Percentiles rank a stretch among this genome's conserved stretches.
phyloP scores from a whole-genome alignment of 2,113 vertebrate genomes.

The Ailuropoda melanoleuca region DNA sequence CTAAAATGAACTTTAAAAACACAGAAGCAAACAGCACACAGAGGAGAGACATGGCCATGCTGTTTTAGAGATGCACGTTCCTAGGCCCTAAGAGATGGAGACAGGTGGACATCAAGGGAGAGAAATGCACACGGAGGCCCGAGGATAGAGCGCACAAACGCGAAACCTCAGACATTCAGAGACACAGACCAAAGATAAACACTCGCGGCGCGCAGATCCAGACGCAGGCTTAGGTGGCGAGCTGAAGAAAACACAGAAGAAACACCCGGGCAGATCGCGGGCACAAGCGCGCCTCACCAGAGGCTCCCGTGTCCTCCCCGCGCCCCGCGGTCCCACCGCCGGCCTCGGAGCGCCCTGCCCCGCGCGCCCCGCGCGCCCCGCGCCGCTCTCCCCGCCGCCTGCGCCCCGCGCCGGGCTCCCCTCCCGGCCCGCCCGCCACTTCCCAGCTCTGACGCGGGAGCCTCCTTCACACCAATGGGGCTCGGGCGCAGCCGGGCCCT shows the following conservation, averaged over 20 bases:
- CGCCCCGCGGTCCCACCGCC: too few species aligned
- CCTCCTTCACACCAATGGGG: conserved; percentile 53
- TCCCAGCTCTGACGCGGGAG: conserved; percentile 49
- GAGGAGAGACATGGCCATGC: not conserved
- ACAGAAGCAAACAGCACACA: not conserved
- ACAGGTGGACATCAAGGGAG: not conserved
- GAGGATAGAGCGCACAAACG: not conserved
- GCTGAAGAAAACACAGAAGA: not conserved
- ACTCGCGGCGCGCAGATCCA: too few species aligned
- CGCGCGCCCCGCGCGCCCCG: too few species aligned
- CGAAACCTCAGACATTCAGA: not conserved
- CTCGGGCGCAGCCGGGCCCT: not conserved
- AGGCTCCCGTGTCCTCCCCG: not conserved
- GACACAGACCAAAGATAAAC: not conserved
- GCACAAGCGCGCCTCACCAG: too few species aligned
- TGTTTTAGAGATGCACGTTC: not conserved
- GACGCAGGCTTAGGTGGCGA: not conserved
- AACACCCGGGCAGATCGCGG: not conserved
- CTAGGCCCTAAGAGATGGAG: not conserved
- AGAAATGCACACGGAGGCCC: fast-evolving
- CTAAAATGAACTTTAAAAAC: not conserved
- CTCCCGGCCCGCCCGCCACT: not conserved
- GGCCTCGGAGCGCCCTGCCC: too few species aligned
- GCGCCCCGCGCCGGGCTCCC: not conserved
- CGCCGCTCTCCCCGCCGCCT: too few species aligned